A percentile compares a stretch with the other conserved stretches of the same genome.
These are phyloP conservation scores for Homalodisca vitripennis DNA, from an alignment of 1,140 invertebrate species.

Conservation along the genomic window DNA sequence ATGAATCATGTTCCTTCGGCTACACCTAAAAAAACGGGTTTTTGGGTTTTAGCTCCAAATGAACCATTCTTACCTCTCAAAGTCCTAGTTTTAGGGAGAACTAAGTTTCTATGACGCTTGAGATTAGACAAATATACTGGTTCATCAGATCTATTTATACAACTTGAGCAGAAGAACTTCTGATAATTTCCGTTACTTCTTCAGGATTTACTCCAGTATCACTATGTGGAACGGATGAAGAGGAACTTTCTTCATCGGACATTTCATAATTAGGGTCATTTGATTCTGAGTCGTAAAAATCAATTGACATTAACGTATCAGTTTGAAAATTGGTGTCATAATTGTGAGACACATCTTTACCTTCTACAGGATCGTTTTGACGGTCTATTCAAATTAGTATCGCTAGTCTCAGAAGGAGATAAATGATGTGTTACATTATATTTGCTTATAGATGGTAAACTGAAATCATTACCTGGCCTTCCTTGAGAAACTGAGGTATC, in stretches of 20 bases:
- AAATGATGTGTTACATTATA: not conserved
- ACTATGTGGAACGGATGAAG: not conserved
- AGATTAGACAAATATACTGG: not conserved
- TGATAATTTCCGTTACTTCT: not conserved
- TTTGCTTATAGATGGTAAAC: not conserved
- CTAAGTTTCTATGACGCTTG: not conserved
- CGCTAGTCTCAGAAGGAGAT: too few species aligned
- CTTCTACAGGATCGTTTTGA: too few species aligned
- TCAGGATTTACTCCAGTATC: not conserved
- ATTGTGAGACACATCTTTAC: too few species aligned
- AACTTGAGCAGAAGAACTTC: not conserved
- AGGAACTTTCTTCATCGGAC: not conserved
- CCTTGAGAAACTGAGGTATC: not conserved
- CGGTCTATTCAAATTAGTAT: too few species aligned
- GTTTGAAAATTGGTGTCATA: too few species aligned
- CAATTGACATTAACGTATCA: not conserved
- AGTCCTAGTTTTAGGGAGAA: not conserved
- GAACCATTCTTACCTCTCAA: slow-evolving; percentile 26
- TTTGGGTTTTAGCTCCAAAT: slow-evolving; percentile 2
- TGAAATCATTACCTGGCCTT: not conserved
- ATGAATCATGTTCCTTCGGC: slow-evolving; percentile 25
- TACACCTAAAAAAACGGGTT: not conserved
- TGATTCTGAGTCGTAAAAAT: not conserved
- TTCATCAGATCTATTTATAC: not conserved
- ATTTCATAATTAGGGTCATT: not conserved